Percentiles rank a stretch among this genome's conserved stretches.
Evolutionary conservation across 1,140 invertebrate species (phyloP).

Genomic region (Cydia amplana): DNA sequence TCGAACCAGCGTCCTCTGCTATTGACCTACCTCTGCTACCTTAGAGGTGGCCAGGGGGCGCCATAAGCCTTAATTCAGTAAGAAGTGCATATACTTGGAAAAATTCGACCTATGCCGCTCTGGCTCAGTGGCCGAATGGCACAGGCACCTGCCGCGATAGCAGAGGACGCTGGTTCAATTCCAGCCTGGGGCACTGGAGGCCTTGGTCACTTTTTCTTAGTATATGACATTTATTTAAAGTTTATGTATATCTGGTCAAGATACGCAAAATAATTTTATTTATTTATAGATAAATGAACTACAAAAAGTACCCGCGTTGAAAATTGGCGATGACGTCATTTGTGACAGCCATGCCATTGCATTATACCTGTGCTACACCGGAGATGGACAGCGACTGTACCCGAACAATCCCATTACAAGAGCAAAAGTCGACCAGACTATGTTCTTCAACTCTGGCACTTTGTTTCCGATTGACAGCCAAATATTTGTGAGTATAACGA

Average conservation of each 20-base stretch:
- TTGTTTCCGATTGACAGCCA: constrained; percentile 63
- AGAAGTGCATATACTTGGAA: too few species aligned
- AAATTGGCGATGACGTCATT: constrained; percentile 44
- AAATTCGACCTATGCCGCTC: too few species aligned
- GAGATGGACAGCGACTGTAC: constrained; percentile 45
- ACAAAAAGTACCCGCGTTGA: constrained; percentile 63
- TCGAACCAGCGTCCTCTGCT: too few species aligned
- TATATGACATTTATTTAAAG: too few species aligned
- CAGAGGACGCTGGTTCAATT: too few species aligned
- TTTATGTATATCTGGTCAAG: not conserved
- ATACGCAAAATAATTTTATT: not conserved
- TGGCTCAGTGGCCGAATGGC: too few species aligned
- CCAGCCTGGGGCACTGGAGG: too few species aligned
- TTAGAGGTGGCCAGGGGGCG: too few species aligned
- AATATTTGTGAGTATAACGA: constrained; percentile 54
- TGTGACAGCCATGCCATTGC: constrained; percentile 66
- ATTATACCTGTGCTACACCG: constrained; percentile 53
- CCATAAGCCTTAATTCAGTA: too few species aligned
- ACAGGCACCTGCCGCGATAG: too few species aligned
- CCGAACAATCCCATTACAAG: constrained; percentile 41
- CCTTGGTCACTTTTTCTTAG: too few species aligned
- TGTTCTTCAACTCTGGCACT: constrained; percentile 60
- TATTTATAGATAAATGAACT: constrained; percentile 62
- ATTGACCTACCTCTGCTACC: too few species aligned
- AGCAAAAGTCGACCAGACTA: constrained; percentile 54